phyloP scores from a whole-genome alignment of 2,888 invertebrate genomes.

The Limnephilus marmoratus region DNA sequence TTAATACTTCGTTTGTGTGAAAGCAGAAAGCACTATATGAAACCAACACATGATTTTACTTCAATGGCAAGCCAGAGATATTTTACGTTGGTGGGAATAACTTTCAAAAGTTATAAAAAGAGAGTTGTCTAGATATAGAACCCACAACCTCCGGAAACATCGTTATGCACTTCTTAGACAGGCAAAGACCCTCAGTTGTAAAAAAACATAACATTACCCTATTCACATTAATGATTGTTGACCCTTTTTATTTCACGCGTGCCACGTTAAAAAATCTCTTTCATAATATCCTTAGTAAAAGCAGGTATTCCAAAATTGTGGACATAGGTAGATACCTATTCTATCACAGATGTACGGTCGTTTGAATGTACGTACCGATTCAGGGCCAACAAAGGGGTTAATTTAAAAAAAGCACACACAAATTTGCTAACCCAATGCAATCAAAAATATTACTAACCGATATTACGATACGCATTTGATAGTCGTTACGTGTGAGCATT shows the following conservation, averaged over 20 bases:
- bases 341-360: not conserved
- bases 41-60: too few relatives aligned
- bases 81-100: too few relatives aligned
- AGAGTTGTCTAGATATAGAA: too few relatives aligned
- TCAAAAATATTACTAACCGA: not conserved
- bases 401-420: not conserved
- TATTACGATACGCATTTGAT: not conserved
- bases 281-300: not conserved
- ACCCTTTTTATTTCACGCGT: not conserved
- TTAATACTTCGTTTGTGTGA: too few relatives aligned
- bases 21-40: too few relatives aligned
- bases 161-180: too few relatives aligned
- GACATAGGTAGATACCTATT: not conserved
- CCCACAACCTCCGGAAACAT: too few relatives aligned
- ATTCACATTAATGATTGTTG: not conserved
- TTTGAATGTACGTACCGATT: not conserved
- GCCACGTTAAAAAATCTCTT: not conserved
- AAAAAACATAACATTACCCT: too few relatives aligned
- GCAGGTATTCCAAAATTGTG: not conserved
- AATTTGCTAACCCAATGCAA: not conserved
- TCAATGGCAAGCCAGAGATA: too few relatives aligned
- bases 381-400: not conserved
- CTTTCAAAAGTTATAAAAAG: too few relatives aligned
- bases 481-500: not conserved
- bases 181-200: too few relatives aligned